These are phyloP conservation scores for Dyspetes luteomarginatus DNA, from an alignment of 2,888 invertebrate species.

Conservation along the genomic window DNA sequence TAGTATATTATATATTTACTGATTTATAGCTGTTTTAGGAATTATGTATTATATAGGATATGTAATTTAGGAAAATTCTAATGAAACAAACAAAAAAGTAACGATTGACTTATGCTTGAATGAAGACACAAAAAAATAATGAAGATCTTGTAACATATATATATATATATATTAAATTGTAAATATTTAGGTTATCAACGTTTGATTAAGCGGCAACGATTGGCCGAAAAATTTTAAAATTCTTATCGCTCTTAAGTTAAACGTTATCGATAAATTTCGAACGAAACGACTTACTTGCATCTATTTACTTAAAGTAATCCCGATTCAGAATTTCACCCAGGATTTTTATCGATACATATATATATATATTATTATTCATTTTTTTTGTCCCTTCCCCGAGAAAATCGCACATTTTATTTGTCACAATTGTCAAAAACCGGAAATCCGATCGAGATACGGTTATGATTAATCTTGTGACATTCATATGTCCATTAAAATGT, in stretches of 20 bases:
- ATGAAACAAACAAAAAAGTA: constrained; percentile 8
- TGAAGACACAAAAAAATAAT: constrained; percentile 17
- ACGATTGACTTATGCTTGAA: constrained; percentile 28
- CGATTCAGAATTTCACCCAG: constrained; percentile 54
- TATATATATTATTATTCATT: constrained; percentile 5
- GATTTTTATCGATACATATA: constrained; percentile 41
- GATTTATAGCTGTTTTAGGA: constrained; percentile 47
- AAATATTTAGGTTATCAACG: constrained; percentile 62
- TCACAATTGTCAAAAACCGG: background rate
- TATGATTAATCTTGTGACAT: background rate
- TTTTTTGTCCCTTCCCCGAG: background rate
- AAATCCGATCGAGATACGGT: background rate
- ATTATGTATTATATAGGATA: constrained; percentile 49
- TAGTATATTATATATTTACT: constrained; percentile 24
- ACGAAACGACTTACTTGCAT: background rate
- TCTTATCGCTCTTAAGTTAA: constrained; percentile 1
- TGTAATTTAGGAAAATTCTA: constrained; percentile 31
- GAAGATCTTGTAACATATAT: constrained; percentile 48
- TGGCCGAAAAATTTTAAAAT: background rate
- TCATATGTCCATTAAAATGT: constrained; percentile 15
- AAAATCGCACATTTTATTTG: constrained; percentile 3
- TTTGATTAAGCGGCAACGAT: constrained; percentile 31
- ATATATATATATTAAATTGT: constrained; percentile 62
- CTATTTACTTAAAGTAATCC: constrained; percentile 32
- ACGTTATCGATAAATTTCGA: constrained; percentile 37